These are phyloP conservation scores for Dasysyrphus tricinctus DNA, from an alignment of 2,888 invertebrate genomes.

Conservation along the genomic window DNA sequence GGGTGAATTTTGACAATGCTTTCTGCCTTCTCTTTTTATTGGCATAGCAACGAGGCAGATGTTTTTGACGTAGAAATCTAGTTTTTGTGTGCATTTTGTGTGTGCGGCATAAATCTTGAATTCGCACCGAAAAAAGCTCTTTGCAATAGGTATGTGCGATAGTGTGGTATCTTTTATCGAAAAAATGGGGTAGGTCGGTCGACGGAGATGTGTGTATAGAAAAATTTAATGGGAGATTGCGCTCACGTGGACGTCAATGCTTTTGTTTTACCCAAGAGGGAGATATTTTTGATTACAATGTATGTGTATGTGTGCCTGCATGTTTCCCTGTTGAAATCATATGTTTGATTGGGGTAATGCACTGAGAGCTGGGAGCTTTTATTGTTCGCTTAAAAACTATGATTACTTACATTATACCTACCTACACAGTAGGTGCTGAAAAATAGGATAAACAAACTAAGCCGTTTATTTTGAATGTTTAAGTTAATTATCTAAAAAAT, in stretches of 20 bases:
- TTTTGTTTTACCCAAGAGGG: not conserved
- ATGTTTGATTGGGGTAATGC: conserved; percentile 1
- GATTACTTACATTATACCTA: not conserved
- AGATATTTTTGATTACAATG: not conserved
- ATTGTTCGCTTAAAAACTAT: not conserved
- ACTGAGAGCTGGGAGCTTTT: conserved; percentile 3
- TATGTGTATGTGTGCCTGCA: not conserved
- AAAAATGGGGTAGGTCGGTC: conserved; percentile 67
- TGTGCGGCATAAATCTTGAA: conserved; percentile 8
- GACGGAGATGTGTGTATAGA: conserved; percentile 17
- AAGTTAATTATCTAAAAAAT: too few relatives aligned
- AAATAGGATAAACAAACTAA: too few relatives aligned
- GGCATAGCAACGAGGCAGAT: conserved; percentile 75
- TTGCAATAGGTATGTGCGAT: conserved; percentile 1
- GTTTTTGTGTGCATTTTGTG: conserved; percentile 28
- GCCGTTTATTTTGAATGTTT: too few relatives aligned
- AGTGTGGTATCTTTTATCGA: not conserved
- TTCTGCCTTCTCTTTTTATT: conserved; percentile 47
- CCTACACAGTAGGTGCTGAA: too few relatives aligned
- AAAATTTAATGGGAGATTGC: conserved; percentile 49
- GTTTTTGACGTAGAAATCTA: conserved; percentile 64
- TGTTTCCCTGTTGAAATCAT: not conserved
- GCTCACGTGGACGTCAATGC: conserved; percentile 60
- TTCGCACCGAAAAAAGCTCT: conserved; percentile 38
- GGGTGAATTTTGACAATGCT: conserved; percentile 47